Evolutionary conservation across 1,140 invertebrate genomes (phyloP).

Genomic region (Heterodera schachtii): DNA sequence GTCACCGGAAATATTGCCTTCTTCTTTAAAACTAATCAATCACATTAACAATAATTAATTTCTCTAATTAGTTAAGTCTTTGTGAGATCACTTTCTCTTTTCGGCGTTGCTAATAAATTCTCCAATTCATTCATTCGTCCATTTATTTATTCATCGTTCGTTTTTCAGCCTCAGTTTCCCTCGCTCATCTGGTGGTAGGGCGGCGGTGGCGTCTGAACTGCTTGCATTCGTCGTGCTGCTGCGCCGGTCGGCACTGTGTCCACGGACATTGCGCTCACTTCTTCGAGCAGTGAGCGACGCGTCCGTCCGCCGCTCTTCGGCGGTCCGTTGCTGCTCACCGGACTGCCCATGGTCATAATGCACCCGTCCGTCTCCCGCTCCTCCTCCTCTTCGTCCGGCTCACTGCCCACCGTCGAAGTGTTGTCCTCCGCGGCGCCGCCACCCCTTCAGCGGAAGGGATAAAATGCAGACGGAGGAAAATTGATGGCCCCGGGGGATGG

Average conservation of each 20-base stretch:
- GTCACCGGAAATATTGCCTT: too few species aligned
- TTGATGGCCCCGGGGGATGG: too few species aligned
- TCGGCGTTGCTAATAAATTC: too few species aligned
- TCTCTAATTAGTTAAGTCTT: too few species aligned
- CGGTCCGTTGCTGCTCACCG: not conserved
- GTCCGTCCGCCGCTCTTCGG: not conserved
- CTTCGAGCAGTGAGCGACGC: not conserved
- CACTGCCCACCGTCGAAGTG: slow-evolving; percentile 9
- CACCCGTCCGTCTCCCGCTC: not conserved
- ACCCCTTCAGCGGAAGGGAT: too few species aligned
- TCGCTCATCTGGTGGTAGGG: slow-evolving; percentile 4
- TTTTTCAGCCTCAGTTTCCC: not conserved
- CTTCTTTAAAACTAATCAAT: too few species aligned
- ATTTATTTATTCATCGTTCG: too few species aligned
- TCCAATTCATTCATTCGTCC: too few species aligned
- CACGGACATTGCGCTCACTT: not conserved
- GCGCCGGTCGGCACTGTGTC: not conserved
- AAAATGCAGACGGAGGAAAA: too few species aligned
- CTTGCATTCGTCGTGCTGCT: not conserved
- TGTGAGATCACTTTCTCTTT: too few species aligned
- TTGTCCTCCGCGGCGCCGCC: not conserved
- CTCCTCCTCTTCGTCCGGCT: not conserved
- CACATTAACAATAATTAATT: too few species aligned
- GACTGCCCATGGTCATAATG: slow-evolving; percentile 1
- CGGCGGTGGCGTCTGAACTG: slow-evolving; percentile 4